Evolutionary conservation across 92 coral and sea anemone genomes (phyloP).

Genomic region (Palythoa grandis): DNA sequence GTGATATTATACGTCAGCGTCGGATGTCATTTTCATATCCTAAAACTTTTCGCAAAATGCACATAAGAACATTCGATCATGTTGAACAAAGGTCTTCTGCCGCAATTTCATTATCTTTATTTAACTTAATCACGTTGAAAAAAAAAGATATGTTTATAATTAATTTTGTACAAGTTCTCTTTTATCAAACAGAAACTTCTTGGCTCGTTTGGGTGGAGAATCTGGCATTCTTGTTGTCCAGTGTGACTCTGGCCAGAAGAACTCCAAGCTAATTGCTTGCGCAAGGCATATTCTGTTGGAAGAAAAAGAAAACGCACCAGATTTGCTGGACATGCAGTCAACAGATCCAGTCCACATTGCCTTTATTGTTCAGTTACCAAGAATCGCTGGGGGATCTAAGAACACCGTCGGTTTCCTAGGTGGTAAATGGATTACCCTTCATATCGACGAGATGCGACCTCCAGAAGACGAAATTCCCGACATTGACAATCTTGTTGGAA

Average conservation of each 20-base stretch:
- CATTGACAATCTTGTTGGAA: conserved; percentile 54
- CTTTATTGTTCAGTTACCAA: conserved; percentile 69
- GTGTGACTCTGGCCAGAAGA: conserved; percentile 80
- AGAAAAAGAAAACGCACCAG: conserved; percentile 60
- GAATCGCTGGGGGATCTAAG: conserved; percentile 71
- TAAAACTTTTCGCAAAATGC: too few relatives aligned
- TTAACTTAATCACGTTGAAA: too few relatives aligned
- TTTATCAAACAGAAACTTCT: conserved; percentile 56
- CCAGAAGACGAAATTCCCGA: conserved; percentile 63
- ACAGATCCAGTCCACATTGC: conserved; percentile 54
- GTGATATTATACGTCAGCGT: too few relatives aligned
- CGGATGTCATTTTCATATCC: too few relatives aligned
- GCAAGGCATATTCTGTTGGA: conserved; percentile 80
- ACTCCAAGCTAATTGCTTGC: conserved; percentile 82
- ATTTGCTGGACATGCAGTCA: conserved; percentile 43
- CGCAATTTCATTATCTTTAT: too few relatives aligned
- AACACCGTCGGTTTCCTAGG: conserved; percentile 79
- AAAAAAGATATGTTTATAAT: too few relatives aligned
- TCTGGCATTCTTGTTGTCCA: conserved; percentile 85
- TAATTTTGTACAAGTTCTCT: not conserved
- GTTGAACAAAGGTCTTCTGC: too few relatives aligned
- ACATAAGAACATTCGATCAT: too few relatives aligned
- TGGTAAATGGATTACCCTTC: conserved; percentile 72
- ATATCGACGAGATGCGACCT: conserved; percentile 77
- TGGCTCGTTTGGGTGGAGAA: conserved; percentile 57